Conservation (phyloP, 2,113 vertebrate species). For the Aspidoscelis tigris region DNA sequence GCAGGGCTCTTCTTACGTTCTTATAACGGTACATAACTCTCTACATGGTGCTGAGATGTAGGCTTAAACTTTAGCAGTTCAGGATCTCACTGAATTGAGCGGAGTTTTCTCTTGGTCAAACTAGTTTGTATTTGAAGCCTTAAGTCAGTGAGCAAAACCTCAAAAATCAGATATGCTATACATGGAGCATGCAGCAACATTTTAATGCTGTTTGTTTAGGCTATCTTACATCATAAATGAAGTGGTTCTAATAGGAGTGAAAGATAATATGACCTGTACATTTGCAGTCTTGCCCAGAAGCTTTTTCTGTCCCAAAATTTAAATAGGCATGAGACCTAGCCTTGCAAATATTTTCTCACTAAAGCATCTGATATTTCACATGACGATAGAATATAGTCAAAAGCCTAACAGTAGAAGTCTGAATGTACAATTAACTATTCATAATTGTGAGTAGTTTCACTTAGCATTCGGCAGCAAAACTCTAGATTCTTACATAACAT, state of each 20-base stretch:
- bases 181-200: not conserved
- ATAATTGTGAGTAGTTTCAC: slow-evolving; percentile 32
- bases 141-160: not conserved
- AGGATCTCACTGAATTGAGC: not conserved
- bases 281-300: not conserved
- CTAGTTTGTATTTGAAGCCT: not conserved
- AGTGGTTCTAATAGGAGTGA: not conserved
- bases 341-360: not conserved
- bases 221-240: not conserved
- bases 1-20: no score
- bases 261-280: not conserved
- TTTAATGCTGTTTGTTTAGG: not conserved
- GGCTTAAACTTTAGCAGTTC: not conserved
- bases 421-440: no score
- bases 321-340: slow-evolving; percentile 3
- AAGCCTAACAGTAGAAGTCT: no score
- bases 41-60: not conserved
- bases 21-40: not conserved
- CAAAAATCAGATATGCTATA: not conserved
- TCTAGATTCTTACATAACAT: not conserved
- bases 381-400: slow-evolving; percentile 18
- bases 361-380: not conserved
- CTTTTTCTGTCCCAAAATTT: not conserved
- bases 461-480: not conserved
- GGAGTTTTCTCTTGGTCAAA: not conserved